These are phyloP conservation scores for Acheta domesticus DNA, from an alignment of 2,888 invertebrate genomes.

Conservation along the genomic window DNA sequence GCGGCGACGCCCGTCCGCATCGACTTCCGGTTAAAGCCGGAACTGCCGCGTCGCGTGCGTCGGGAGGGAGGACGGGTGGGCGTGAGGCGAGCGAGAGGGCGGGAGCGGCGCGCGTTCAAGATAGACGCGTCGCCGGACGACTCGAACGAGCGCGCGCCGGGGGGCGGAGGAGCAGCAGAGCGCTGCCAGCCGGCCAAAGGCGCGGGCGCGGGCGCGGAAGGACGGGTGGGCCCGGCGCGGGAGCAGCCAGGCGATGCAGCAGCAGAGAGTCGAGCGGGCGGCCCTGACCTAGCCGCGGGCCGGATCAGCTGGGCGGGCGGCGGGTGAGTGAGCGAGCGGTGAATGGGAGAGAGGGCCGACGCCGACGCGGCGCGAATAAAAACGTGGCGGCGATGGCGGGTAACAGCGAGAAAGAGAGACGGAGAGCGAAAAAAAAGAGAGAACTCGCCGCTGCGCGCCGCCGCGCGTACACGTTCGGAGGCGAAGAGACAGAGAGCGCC, in stretches of 20 bases:
- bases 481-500: too few relatives aligned
- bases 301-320: not conserved
- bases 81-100: not conserved
- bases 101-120: not conserved
- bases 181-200: not conserved
- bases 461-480: too few relatives aligned
- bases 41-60: not conserved
- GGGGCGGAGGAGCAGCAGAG: not conserved
- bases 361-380: not conserved
- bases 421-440: not conserved
- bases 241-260: not conserved
- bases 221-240: not conserved
- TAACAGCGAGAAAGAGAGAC: not conserved
- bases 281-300: not conserved
- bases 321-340: not conserved
- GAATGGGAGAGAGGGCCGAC: not conserved
- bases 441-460: too few relatives aligned
- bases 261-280: not conserved
- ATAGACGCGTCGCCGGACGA: not conserved
- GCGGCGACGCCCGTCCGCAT: not conserved
- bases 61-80: not conserved
- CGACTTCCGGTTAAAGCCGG: constrained; percentile 2
- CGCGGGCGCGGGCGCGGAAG: not conserved
- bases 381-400: not conserved
- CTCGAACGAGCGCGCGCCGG: not conserved